Percentiles rank a stretch among this genome's conserved stretches.
Evolutionary conservation across 2,888 invertebrate genomes (phyloP).

Genomic region (Philhelius pedissequus): DNA sequence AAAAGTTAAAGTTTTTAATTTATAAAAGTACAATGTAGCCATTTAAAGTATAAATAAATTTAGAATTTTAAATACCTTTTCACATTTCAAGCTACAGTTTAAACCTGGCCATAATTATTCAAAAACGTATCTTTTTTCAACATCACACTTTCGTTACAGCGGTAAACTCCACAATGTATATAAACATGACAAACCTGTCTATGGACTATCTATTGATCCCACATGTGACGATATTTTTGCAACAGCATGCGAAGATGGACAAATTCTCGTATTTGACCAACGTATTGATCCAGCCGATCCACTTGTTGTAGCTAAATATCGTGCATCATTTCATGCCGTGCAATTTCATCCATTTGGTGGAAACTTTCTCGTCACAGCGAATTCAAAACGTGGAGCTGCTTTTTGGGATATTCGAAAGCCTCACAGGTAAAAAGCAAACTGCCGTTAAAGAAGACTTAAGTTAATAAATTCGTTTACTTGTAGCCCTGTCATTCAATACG

Average conservation of each 20-base stretch:
- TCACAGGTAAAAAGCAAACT: conserved; percentile 82
- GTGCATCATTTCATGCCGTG: conserved; percentile 94
- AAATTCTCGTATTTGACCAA: conserved; percentile 90
- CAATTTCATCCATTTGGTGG: conserved; percentile 94
- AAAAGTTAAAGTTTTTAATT: no score
- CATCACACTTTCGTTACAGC: conserved; percentile 72
- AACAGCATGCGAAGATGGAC: conserved; percentile 95
- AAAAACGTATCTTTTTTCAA: neutral
- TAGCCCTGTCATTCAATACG: conserved; percentile 86
- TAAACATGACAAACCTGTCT: conserved; percentile 93
- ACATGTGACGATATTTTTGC: conserved; percentile 90
- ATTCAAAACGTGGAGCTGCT: conserved; percentile 92
- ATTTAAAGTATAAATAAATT: no score
- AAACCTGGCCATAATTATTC: neutral
- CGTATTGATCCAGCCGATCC: conserved; percentile 80
- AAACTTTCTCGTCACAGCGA: conserved; percentile 90
- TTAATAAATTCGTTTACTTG: neutral
- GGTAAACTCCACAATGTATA: conserved; percentile 85
- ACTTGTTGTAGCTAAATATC: conserved; percentile 80
- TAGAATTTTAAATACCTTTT: no score
- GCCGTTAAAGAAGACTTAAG: neutral
- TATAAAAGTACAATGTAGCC: no score
- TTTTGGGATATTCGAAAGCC: conserved; percentile 94
- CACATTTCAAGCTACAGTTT: no score
- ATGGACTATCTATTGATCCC: conserved; percentile 92